Evolutionary conservation across 2,888 invertebrate species (phyloP), one percentile per base, ranked within the genome.

Genomic region (Plagodis dolabraria): DNA sequence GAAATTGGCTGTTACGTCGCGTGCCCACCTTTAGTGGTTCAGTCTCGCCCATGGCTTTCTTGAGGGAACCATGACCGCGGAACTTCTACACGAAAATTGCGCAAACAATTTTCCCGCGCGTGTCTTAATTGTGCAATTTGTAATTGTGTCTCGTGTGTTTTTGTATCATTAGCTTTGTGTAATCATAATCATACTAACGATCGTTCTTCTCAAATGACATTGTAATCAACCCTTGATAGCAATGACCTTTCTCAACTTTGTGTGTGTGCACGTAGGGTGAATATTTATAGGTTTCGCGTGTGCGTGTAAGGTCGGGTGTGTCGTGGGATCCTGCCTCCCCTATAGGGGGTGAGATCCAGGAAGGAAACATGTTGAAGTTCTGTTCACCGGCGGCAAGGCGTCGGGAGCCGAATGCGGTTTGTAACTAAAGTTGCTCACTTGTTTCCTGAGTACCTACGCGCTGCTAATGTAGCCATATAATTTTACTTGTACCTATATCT

Each of bases 321-420:
- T 62, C 57, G 67, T 65, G 74, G 61, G 74, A 7, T 5, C 36
- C 36, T 36, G 36, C 36, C 36, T 7, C 36, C 36, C 36, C 36
- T 10, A 69, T 72, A 60, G 63, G 74, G 76, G 69, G 67, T 73
- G 69, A 63, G 65, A 67, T 69, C 68, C 74, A 72, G 84, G 80
- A 83, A 80, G 83, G 83, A 82, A 86, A 74, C 80, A 94, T 94
- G 94, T 85, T 94, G 84, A 94, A 94, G 92, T 94, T 94, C 79
- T 94, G 94, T 76, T 94, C 94, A 72, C 93, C 94, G 74, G 92
- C 92, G 72, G 89, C 93, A 66, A 89, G 90, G 78, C 90, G 94
- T 73, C 90, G 93, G 75, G 89, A 89, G 70, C 82, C 90, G 72
- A 93, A 83, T 86, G 88, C 88, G 91, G 89, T 89, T 83, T 74